Percentiles rank a stretch among this genome's conserved stretches.
These are phyloP conservation scores for Choristoneura fumiferana DNA, from an alignment of 1,140 invertebrate genomes.

Conservation along the genomic window DNA sequence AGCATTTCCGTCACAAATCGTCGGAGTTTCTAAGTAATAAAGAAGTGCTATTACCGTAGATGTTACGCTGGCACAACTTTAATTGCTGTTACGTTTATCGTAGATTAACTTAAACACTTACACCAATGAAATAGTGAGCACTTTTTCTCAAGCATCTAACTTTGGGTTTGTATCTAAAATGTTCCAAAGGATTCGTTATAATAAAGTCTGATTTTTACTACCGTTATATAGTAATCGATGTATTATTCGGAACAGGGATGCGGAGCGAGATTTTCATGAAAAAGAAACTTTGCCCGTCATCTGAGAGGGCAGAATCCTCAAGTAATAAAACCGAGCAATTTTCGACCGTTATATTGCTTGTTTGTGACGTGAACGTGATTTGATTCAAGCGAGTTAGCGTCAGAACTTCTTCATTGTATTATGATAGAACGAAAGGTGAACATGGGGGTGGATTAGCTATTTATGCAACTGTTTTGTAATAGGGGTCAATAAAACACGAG, in stretches of 20 bases:
- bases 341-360: slow-evolving; percentile 20
- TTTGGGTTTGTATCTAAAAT: no score
- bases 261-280: slow-evolving; percentile 8
- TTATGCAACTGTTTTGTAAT: no score
- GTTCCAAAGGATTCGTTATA: not conserved
- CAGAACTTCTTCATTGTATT: slow-evolving; percentile 13
- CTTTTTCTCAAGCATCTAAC: no score
- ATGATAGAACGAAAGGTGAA: not conserved
- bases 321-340: slow-evolving; percentile 20
- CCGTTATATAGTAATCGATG: slow-evolving; percentile 9
- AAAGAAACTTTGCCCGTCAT: slow-evolving; percentile 2
- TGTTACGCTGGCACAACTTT: no score
- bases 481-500: no score
- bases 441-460: no score
- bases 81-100: no score
- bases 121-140: no score
- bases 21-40: no score
- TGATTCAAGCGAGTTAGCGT: slow-evolving; percentile 16
- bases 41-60: no score
- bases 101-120: no score
- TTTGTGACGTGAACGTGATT: slow-evolving; percentile 18
- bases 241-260: slow-evolving; percentile 6
- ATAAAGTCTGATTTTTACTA: not conserved
- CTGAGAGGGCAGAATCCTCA: not conserved
- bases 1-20: no score